Percentiles rank a stretch among this genome's conserved stretches.
phyloP scores from a whole-genome alignment of 1,140 invertebrate species.

The Dendroctonus ponderosae region DNA sequence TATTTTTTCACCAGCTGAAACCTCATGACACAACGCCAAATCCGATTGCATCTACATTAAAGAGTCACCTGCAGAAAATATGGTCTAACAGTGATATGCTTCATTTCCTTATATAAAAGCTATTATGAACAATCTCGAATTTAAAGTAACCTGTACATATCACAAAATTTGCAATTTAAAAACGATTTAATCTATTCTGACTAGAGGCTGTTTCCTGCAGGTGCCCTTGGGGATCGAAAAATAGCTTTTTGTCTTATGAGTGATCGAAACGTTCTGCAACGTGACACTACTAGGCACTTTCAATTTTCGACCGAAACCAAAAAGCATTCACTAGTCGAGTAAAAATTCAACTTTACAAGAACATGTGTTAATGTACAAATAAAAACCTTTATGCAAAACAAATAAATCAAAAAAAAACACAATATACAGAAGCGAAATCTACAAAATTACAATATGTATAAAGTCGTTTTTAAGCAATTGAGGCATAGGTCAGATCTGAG shows the following conservation, averaged over 20 bases:
- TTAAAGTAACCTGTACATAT: constrained; percentile 25
- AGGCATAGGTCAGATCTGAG: too few relatives aligned
- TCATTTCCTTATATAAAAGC: neutral
- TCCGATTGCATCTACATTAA: neutral
- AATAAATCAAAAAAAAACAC: constrained; percentile 6
- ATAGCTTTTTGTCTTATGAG: constrained; percentile 2
- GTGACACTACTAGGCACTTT: constrained; percentile 22
- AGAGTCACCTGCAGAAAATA: constrained; percentile 15
- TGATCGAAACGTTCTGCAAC: neutral
- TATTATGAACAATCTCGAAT: neutral
- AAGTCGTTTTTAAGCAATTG: too few relatives aligned
- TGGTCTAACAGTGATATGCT: constrained; percentile 18
- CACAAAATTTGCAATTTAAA: constrained; percentile 17
- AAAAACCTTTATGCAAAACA: constrained; percentile 9
- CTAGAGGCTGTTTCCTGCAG: constrained; percentile 11
- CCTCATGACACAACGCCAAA: too few relatives aligned
- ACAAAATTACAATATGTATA: too few relatives aligned
- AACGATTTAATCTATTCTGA: constrained; percentile 5
- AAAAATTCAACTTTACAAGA: too few relatives aligned
- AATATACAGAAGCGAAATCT: constrained; percentile 4
- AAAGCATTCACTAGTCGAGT: neutral
- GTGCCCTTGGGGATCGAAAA: constrained; percentile 1
- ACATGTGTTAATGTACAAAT: neutral
- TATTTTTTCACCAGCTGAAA: too few relatives aligned
- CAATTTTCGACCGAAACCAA: constrained; percentile 1